Evolutionary conservation across 1,140 invertebrate species (phyloP).

Genomic region (Agrypnia vestita): DNA sequence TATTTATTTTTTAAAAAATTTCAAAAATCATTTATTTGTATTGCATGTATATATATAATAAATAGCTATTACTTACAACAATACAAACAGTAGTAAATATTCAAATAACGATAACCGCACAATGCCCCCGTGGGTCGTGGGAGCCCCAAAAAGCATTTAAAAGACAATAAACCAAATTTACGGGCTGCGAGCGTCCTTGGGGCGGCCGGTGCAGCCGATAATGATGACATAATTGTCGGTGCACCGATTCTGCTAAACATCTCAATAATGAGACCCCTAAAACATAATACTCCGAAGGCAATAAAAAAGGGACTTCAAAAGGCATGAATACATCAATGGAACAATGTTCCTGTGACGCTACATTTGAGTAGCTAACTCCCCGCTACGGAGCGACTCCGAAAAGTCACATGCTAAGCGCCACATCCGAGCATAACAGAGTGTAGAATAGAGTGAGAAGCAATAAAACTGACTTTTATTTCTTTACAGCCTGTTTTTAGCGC

Average conservation of each 20-base stretch:
- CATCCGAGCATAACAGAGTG: conserved; percentile 68
- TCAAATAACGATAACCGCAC: neutral
- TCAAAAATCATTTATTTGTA: neutral
- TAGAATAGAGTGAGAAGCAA: conserved; percentile 75
- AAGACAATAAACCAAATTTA: conserved; percentile 41
- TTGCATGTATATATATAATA: too few relatives aligned
- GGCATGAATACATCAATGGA: conserved; percentile 53
- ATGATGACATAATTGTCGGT: conserved; percentile 47
- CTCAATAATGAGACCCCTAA: conserved; percentile 59
- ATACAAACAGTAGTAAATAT: conserved; percentile 9
- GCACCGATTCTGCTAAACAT: conserved; percentile 51
- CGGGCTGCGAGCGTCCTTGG: conserved; percentile 42
- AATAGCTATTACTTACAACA: neutral
- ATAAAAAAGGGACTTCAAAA: conserved; percentile 51
- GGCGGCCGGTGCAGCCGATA: conserved; percentile 39
- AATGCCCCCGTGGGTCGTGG: neutral
- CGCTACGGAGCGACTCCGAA: conserved; percentile 9
- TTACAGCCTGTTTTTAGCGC: conserved; percentile 74
- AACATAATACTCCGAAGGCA: conserved; percentile 52
- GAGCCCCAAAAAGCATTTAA: conserved; percentile 14
- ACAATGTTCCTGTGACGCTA: conserved; percentile 51
- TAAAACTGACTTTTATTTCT: conserved; percentile 76
- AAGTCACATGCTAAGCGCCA: conserved; percentile 54
- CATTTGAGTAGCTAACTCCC: conserved; percentile 51
- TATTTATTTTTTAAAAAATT: neutral